Evolutionary conservation across 2,888 invertebrate species (phyloP), one percentile per base, ranked within the genome.

Genomic region (Ditula angustiorana): DNA sequence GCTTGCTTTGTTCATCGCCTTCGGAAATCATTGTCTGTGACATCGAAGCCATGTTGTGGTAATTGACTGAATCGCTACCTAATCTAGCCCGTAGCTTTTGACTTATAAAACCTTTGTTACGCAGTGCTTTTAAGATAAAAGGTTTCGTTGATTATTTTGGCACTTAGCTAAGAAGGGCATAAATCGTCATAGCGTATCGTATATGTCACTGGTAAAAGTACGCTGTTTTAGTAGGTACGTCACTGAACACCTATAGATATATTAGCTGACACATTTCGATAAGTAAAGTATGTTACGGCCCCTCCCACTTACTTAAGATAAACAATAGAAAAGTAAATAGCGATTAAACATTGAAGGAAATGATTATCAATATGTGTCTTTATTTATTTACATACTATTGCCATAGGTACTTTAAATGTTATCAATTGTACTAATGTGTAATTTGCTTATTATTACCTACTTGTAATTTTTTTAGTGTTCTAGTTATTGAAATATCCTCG

Each of bases 311-410:
- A 74, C 76, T 74, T 72, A 67, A 62, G 49, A 62, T 69, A 76
- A 80, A 84, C 79, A 81, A 82, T 78, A 74, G 74, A 71, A 77
- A 79, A 72, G 79, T 78, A 85, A 85, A 83, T 73, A 78, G 23
- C 74, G 83, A 84, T 85, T 81, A 80, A 73, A 74, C 70, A 75
- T 72, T 72, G 71, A 71, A 71, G 71, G 71, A 72, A 74, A 69
- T 72, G 67, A 75, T 80, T 83, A 83, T 82, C 81, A 70, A 74
- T 62, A 57, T 50, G 49, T 50, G 28, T 52, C 52, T 66, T 59
- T 49, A 53, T 65, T 66, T 70, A 69, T 68, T 69, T 77, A 81
- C 79, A 79, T 82, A 79, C 75, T 72, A 56, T 35, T 68, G 65
- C 47, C 37, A 69, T 59, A 55, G 44, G 58, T 53, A 35, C 53